These are phyloP conservation scores for Protodeltote pygarga DNA, from an alignment of 2,888 invertebrate species.

Conservation along the genomic window DNA sequence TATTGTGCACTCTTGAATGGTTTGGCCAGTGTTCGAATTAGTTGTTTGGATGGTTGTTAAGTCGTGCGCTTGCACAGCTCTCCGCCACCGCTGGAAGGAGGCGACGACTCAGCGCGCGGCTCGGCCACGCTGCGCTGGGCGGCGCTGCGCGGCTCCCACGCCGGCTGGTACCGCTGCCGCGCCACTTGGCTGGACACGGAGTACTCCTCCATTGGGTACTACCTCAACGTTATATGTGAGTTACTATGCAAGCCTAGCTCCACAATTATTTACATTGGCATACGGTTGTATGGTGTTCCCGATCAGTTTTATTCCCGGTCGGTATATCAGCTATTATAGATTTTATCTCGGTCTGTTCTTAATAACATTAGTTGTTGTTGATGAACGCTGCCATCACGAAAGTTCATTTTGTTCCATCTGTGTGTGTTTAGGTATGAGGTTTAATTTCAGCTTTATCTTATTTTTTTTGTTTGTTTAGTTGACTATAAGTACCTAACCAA, in stretches of 20 bases:
- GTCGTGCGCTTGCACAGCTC: constrained; percentile 50
- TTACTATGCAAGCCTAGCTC: constrained; percentile 57
- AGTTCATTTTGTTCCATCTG: too few relatives aligned
- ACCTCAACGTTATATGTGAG: constrained; percentile 95
- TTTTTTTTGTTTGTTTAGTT: neutral
- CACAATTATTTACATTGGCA: neutral
- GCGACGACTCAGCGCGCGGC: constrained; percentile 59
- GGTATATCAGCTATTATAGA: too few relatives aligned
- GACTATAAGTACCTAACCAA: too few relatives aligned
- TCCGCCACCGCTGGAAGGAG: constrained; percentile 64
- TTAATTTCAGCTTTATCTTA: neutral
- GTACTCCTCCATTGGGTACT: constrained; percentile 96
- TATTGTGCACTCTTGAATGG: too few relatives aligned
- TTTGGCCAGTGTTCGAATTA: too few relatives aligned
- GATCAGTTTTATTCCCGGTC: too few relatives aligned
- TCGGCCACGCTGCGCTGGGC: constrained; percentile 94
- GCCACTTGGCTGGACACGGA: constrained; percentile 93
- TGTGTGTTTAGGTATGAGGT: too few relatives aligned
- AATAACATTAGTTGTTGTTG: too few relatives aligned
- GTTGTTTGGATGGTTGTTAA: too few relatives aligned
- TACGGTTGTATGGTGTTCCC: too few relatives aligned
- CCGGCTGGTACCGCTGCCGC: constrained; percentile 97
- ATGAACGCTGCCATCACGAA: too few relatives aligned
- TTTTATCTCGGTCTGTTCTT: too few relatives aligned
- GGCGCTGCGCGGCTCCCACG: constrained; percentile 92